These are phyloP conservation scores for Blomia tropicalis DNA, from an alignment of 2,888 invertebrate species.

Conservation along the genomic window DNA sequence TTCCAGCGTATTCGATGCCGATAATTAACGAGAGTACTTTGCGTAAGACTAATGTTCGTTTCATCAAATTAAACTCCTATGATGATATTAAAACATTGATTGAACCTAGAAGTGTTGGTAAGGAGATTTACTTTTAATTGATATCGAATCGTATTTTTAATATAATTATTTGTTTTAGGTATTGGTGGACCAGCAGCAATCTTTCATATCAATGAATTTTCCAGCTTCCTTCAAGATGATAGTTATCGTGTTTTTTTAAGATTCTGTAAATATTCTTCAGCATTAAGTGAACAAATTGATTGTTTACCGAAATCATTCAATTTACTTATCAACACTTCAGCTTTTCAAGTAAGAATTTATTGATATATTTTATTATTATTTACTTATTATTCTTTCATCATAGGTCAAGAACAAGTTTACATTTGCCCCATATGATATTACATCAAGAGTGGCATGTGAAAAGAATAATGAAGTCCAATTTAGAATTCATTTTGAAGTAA, in stretches of 20 bases:
- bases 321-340: background rate
- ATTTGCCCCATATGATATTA: slow-evolving; percentile 16
- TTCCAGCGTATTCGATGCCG: background rate
- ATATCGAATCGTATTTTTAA: background rate
- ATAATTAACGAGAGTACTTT: background rate
- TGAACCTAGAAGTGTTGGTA: background rate
- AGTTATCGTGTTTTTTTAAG: background rate
- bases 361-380: background rate
- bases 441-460: background rate
- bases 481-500: background rate
- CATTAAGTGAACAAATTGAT: background rate
- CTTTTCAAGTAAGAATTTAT: background rate
- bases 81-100: background rate
- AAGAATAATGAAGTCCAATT: background rate
- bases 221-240: background rate
- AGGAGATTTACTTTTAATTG: background rate
- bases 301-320: slow-evolving; percentile 15
- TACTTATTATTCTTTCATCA: background rate
- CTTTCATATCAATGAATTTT: background rate
- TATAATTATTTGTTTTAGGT: background rate
- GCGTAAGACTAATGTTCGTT: background rate
- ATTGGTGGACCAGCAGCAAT: background rate
- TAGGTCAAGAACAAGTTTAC: slow-evolving; percentile 13
- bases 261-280: background rate
- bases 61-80: slow-evolving; percentile 7